phyloP scores from a whole-genome alignment of 1,140 invertebrate species.

The Gryllus bimaculatus region DNA sequence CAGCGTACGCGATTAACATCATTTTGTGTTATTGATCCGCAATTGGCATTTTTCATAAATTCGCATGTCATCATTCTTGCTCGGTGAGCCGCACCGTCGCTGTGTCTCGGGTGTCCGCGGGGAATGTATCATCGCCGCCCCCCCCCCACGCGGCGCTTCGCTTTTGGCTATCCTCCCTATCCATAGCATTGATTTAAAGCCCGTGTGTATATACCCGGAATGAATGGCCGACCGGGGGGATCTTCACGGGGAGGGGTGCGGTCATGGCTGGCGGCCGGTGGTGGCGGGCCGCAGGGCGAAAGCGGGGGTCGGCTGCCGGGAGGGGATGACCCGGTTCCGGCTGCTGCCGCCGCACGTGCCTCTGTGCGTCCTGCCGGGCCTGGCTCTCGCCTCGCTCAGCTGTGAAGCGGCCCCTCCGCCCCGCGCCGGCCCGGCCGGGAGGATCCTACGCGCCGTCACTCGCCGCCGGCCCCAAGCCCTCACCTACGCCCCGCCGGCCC shows the following conservation, averaged over 20 bases:
- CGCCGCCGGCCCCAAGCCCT: too few species aligned
- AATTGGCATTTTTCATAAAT: not conserved
- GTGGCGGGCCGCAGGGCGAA: not conserved
- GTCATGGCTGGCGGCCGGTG: not conserved
- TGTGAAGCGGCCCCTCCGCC: not conserved
- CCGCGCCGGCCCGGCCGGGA: too few species aligned
- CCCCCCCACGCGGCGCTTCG: not conserved
- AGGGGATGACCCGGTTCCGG: not conserved
- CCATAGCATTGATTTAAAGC: not conserved
- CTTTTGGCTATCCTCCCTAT: not conserved
- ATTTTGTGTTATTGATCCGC: slow-evolving; percentile 1
- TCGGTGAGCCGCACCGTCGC: not conserved
- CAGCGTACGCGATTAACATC: not conserved
- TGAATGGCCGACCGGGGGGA: not conserved
- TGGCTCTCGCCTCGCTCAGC: not conserved
- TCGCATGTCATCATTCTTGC: not conserved
- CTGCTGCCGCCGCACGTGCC: not conserved
- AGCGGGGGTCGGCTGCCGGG: not conserved
- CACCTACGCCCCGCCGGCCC: too few species aligned
- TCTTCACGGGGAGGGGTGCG: not conserved
- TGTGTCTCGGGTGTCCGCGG: not conserved
- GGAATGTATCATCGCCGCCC: not conserved
- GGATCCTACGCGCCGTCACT: not conserved
- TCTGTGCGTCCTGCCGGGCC: not conserved
- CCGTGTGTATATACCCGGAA: not conserved